A percentile compares a stretch with the other conserved stretches of the same genome.
Conservation (phyloP, 2,113 vertebrate genomes). For the Acanthisitta chloris region DNA sequence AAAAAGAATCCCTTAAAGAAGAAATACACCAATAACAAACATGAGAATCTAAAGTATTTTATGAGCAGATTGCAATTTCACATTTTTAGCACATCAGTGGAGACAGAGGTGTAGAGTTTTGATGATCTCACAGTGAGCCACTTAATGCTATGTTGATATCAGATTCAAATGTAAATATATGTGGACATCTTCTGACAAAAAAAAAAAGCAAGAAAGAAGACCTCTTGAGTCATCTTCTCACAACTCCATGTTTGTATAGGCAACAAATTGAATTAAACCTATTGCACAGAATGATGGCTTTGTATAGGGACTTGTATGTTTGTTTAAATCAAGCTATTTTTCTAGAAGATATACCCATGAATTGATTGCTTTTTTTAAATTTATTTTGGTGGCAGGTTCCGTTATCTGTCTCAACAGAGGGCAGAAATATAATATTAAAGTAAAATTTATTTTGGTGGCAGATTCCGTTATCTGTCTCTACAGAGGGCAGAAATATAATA, state of each 20-base stretch:
- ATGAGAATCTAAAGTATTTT: not conserved
- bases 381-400: not conserved
- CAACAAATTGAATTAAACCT: not conserved
- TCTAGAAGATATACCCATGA: not conserved
- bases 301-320: not conserved
- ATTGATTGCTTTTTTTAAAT: not conserved
- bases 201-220: not conserved
- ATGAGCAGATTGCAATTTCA: not conserved
- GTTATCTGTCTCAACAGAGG: not conserved
- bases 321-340: not conserved
- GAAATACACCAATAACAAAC: not conserved
- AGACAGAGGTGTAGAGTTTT: not conserved
- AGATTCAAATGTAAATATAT: not conserved
- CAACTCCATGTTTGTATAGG: not conserved
- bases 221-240: not conserved
- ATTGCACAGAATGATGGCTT: not conserved
- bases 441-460: constrained; percentile 22
- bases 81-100: not conserved
- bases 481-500: constrained; percentile 22
- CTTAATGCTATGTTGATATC: not conserved
- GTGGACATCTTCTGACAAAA: not conserved
- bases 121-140: not conserved
- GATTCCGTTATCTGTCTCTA: not conserved
- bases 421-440: constrained; percentile 45
- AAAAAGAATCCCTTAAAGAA: not conserved